Conservation (phyloP, 2,888 invertebrate species). For the Clepsis dumicolana region DNA sequence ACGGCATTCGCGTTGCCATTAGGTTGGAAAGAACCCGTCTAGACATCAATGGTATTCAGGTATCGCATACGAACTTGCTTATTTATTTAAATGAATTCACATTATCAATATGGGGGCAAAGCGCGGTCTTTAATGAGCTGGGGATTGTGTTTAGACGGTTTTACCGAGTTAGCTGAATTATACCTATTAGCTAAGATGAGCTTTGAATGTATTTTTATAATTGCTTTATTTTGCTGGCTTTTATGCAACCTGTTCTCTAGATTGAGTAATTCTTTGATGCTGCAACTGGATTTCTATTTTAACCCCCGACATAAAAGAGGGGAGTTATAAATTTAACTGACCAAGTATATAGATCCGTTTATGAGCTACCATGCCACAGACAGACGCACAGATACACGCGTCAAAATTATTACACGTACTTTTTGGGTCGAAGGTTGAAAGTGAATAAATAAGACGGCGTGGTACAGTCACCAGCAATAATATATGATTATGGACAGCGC, state of each 20-base stretch:
- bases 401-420: no score
- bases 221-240: neutral
- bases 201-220: neutral
- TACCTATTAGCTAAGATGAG: neutral
- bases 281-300: no score
- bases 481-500: no score
- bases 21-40: constrained; percentile 18
- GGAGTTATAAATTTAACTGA: no score
- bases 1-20: neutral
- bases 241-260: neutral
- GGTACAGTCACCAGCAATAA: no score
- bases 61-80: constrained; percentile 13
- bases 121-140: constrained; percentile 24
- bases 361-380: no score
- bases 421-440: no score
- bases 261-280: no score
- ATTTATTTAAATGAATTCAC: constrained; percentile 23
- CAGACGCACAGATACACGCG: no score
- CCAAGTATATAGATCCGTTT: no score
- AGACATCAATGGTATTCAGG: constrained; percentile 2
- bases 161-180: neutral
- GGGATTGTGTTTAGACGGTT: neutral
- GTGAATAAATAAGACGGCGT: no score
- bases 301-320: no score
- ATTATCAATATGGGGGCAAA: constrained; percentile 28